Base-by-base conservation (phyloP, 2,797 vertebrate genomes). In the Anas capensis region DNA sequence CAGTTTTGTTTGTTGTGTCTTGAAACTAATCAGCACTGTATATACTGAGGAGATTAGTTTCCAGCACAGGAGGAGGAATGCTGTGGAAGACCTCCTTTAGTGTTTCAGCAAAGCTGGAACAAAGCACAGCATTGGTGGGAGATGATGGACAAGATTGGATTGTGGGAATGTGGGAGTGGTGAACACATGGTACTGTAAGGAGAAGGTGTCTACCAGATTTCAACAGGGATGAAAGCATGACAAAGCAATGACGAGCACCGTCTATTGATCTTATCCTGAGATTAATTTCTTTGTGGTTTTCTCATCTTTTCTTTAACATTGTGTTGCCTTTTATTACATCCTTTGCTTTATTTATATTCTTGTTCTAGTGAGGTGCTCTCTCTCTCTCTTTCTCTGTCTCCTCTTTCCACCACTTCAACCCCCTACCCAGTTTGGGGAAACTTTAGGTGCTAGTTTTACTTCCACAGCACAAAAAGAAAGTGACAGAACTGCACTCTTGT, bases 231-330 rank as follows among this genome's bases (percentile, higher is more conserved):
- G 42, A 70, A 65, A 88, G 33, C 36, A 46, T 53, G 26, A 85
- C 68, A 75, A 94, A 89, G 64, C 46, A 53, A n/a, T 88, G 40
- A 29, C 0, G 0, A 91, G 42, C 48, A 21, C 57, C 78, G 65
- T 73, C 38, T 78, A 23, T 81, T 40, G 64, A 4, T 85, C 61
- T 70, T 80, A 71, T n/a, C 61, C 79, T 89, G 75, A 91, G 40
- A 88, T 93, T 49, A 93, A 89, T 76, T 72, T 64, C 8, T 85
- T 46, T 56, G 72, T 93, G 79, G 65, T 82, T 96, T 95, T 92
- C 16, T 75, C 1, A 0, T 66, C 58, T 76, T 75, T 82, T 66
- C 61, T 42, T 26, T 88, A n/a, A n/a, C 53, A 31, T 31, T 71
- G 26, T 79, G 53, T 82, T 86, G 42, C 29, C 53, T 95, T 86